Evolutionary conservation across 2,888 invertebrate species (phyloP).

Genomic region (Drosophila merina): DNA sequence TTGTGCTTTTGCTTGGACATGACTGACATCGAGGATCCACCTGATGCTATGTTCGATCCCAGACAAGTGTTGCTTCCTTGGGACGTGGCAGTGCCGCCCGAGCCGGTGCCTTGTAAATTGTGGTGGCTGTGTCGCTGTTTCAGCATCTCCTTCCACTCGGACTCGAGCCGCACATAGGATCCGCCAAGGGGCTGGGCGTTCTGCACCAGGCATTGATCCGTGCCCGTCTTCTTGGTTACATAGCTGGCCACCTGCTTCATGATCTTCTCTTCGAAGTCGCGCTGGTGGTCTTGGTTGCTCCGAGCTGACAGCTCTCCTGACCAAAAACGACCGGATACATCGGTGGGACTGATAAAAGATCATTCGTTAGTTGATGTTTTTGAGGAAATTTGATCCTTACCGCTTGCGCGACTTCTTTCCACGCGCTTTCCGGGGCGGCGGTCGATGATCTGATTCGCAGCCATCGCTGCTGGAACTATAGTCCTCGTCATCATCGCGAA

Average conservation of each 20-base stretch:
- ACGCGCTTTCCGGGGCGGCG: slow-evolving; percentile 60
- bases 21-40: slow-evolving; percentile 25
- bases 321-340: slow-evolving; percentile 88
- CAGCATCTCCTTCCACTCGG: slow-evolving; percentile 89
- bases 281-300: slow-evolving; percentile 94
- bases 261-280: slow-evolving; percentile 92
- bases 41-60: slow-evolving; percentile 20
- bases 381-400: slow-evolving; percentile 17
- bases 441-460: slow-evolving; percentile 82
- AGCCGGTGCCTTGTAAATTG: slow-evolving; percentile 32
- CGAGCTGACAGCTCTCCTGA: slow-evolving; percentile 90
- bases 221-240: slow-evolving; percentile 82
- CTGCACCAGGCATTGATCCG: slow-evolving; percentile 71
- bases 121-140: slow-evolving; percentile 76
- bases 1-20: slow-evolving; percentile 70
- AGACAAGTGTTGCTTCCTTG: slow-evolving; percentile 22
- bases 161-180: slow-evolving; percentile 89
- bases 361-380: background rate
- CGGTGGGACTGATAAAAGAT: slow-evolving; percentile 41
- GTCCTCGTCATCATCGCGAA: slow-evolving; percentile 47
- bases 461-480: slow-evolving; percentile 83
- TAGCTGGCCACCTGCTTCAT: slow-evolving; percentile 85
- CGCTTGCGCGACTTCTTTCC: slow-evolving; percentile 67
- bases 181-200: slow-evolving; percentile 86
- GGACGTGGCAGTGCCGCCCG: slow-evolving; percentile 16